Evolutionary conservation across 2,888 invertebrate species (phyloP), one percentile per base, ranked within the genome.

Genomic region (Muschampia plurimacula): DNA sequence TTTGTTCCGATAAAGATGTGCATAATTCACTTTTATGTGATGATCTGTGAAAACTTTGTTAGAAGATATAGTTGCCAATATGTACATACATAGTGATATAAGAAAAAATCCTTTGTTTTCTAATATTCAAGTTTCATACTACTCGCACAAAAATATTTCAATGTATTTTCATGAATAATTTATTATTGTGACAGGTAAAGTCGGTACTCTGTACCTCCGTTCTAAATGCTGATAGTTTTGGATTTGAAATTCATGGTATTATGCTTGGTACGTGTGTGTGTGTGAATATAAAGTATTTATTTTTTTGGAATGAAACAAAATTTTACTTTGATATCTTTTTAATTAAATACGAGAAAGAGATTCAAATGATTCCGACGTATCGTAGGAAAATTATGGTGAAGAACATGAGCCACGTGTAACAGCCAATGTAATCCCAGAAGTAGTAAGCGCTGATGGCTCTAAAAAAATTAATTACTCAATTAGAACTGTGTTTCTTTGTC

Each of bases 391-490:
- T 36, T 36, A 49, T 22, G 28, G 52, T 22, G 52, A 62, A 39
- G 22, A 69, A 52, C 9, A 52, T n/a, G 3, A 46, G 9, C 69
- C 69, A 69, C 4, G 60, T 15, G 39, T 69, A 63, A 9, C 12
- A 41, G 0, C 62, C 69, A 22, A 69, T 39, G 39, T 62, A 63
- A 22, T 69, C 69, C 69, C 69, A 69, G 12, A 15, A 28, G 52
- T 63, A 69, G 52, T 69, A 69, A 9, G 59, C 13, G 39, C 52
- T 7, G 2, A 69, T 12, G 13, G 69, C 49, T 22, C 69, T 69
- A 62, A 39, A 52, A 39, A 69, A 15, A 69, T 22, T 22, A 22
- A 22, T 22, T 22, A 22, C 22, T 22, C 22, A 22, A 22, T 22
- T 22, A 22, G 22, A 22, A 22, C 0, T 22, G 22, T 22, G 22